These are phyloP conservation scores for Virgularia gustaviana DNA, from an alignment of 92 coral and sea anemone species.

Conservation along the genomic window DNA sequence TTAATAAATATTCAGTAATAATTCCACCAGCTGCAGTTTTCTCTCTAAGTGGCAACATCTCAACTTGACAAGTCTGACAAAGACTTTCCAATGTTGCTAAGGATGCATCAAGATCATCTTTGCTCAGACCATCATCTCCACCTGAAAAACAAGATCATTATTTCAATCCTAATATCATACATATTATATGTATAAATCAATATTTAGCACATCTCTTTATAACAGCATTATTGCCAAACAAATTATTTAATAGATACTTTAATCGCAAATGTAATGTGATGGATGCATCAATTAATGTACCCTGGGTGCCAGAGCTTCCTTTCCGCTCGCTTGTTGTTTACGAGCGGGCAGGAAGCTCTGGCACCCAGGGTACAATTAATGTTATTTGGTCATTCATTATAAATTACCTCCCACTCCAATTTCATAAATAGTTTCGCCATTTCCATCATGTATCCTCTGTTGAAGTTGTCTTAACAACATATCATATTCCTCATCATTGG, in stretches of 20 bases:
- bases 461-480: constrained; percentile 60
- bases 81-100: constrained; percentile 72
- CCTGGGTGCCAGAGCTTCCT: too few relatives aligned
- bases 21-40: constrained; percentile 76
- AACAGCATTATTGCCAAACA: not conserved
- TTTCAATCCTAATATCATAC: not conserved
- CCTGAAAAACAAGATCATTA: constrained; percentile 49
- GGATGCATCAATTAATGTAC: too few relatives aligned
- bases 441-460: constrained; percentile 75
- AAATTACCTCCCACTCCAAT: constrained; percentile 97
- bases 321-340: too few relatives aligned
- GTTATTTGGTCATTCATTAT: too few relatives aligned
- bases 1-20: constrained; percentile 79
- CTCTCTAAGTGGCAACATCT: constrained; percentile 69
- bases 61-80: constrained; percentile 72
- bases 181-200: not conserved
- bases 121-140: constrained; percentile 66
- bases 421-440: constrained; percentile 90
- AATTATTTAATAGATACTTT: not conserved
- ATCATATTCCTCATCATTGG: constrained; percentile 89
- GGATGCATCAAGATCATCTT: constrained; percentile 83
- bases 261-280: not conserved
- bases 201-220: not conserved
- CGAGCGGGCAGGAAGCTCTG: too few relatives aligned
- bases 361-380: too few relatives aligned